These are phyloP conservation scores for Nesogale talazaci DNA, from an alignment of 2,113 vertebrate genomes.

Conservation along the genomic window DNA sequence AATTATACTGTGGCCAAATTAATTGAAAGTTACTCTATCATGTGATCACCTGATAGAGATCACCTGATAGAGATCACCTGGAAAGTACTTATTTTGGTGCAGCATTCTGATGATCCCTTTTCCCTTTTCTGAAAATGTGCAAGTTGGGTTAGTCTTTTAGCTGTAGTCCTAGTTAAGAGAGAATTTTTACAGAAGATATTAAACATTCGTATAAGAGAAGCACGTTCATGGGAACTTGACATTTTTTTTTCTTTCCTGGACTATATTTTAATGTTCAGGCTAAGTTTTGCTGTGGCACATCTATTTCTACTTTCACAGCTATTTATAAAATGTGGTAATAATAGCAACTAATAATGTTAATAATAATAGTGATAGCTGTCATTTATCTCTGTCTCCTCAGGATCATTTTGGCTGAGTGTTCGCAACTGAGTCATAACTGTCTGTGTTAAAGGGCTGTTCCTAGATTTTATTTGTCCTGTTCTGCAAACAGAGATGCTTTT, in stretches of 20 bases:
- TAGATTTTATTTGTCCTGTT: conserved; percentile 75
- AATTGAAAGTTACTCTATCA: conserved; percentile 82
- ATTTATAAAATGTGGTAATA: conserved; percentile 70
- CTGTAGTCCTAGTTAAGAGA: conserved; percentile 58
- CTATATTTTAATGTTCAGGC: conserved; percentile 57
- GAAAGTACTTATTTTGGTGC: conserved; percentile 80
- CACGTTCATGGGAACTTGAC: background rate
- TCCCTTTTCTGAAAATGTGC: conserved; percentile 47
- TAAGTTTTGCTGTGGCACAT: conserved; percentile 46
- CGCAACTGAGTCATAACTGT: conserved; percentile 65
- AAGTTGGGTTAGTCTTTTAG: conserved; percentile 74
- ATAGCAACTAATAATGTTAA: conserved; percentile 61
- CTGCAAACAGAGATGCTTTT: conserved; percentile 72
- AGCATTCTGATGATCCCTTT: conserved; percentile 73
- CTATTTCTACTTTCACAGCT: conserved; percentile 31
- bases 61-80: too few species aligned
- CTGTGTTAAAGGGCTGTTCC: conserved; percentile 67
- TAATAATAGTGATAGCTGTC: conserved; percentile 58
- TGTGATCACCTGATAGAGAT: conserved; percentile 86
- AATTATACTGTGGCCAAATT: conserved; percentile 86
- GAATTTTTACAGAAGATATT: conserved; percentile 33
- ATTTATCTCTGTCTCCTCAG: conserved; percentile 46
- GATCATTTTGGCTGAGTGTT: conserved; percentile 60
- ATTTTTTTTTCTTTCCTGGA: conserved; percentile 17
- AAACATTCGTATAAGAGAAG: conserved; percentile 50